Conservation (phyloP, 2,113 vertebrate species). For the Procapra przewalskii region DNA sequence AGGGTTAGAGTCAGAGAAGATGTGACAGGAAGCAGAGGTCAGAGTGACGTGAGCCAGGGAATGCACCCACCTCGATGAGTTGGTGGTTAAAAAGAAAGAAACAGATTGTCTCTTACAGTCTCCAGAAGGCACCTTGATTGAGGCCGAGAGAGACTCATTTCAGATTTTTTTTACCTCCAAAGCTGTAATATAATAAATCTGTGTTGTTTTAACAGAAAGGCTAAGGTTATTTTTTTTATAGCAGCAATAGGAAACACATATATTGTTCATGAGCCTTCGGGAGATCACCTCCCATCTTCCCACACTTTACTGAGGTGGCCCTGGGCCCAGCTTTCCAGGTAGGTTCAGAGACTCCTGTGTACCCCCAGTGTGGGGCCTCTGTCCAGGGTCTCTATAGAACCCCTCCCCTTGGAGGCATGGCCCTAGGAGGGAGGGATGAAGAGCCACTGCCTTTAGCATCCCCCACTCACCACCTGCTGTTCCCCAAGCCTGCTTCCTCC, state of each 20-base stretch:
- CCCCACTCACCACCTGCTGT: neutral
- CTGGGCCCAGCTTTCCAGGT: neutral
- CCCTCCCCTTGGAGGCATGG: neutral
- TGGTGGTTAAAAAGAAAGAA: neutral
- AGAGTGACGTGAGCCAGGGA: neutral
- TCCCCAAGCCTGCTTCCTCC: neutral
- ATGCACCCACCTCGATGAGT: neutral
- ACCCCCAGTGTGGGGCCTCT: neutral
- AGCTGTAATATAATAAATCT: neutral
- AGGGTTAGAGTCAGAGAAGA: neutral
- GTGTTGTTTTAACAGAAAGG: neutral
- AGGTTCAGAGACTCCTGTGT: neutral
- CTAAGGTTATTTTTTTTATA: neutral
- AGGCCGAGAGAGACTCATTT: neutral
- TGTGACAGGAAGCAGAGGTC: neutral
- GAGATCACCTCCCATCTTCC: neutral
- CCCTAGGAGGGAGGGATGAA: too few relatives aligned
- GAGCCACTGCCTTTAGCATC: neutral
- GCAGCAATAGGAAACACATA: neutral
- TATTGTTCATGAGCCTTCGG: neutral
- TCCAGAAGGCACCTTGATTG: neutral
- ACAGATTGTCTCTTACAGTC: neutral
- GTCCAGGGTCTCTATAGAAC: neutral
- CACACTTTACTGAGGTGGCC: neutral
- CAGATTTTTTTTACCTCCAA: neutral